phyloP scores from a whole-genome alignment of 2,888 invertebrate species.

The Abrostola triplasia region DNA sequence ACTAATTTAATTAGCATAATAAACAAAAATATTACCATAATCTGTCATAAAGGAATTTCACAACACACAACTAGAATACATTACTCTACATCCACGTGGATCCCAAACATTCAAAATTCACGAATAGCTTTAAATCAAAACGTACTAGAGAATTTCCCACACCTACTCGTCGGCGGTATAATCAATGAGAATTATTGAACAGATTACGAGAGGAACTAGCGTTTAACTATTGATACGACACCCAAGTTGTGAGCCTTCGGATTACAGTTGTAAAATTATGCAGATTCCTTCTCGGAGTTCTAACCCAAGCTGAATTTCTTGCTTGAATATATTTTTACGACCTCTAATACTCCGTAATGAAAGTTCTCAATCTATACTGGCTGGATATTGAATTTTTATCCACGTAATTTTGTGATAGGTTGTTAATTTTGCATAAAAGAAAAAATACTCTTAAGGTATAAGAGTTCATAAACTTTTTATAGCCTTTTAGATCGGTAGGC shows the following conservation, averaged over 20 bases:
- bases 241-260: constrained; percentile 60
- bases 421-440: constrained; percentile 9
- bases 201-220: constrained; percentile 52
- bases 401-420: constrained; percentile 8
- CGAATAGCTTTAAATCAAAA: constrained; percentile 33
- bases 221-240: constrained; percentile 57
- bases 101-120: constrained; percentile 14
- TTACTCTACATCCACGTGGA: not conserved
- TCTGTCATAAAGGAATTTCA: no score
- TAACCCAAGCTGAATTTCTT: constrained; percentile 17
- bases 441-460: constrained; percentile 3
- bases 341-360: constrained; percentile 31
- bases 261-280: constrained; percentile 69
- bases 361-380: constrained; percentile 44
- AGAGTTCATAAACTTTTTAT: not conserved
- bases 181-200: constrained; percentile 53
- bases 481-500: not conserved
- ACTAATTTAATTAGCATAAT: no score
- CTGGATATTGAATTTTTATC: constrained; percentile 30
- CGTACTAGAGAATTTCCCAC: constrained; percentile 14
- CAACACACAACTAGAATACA: not conserved
- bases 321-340: constrained; percentile 44
- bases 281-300: constrained; percentile 50
- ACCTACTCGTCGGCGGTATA: constrained; percentile 19
- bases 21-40: no score